Conservation (phyloP, 2,797 vertebrate species). For the Aldrovandia affinis region DNA sequence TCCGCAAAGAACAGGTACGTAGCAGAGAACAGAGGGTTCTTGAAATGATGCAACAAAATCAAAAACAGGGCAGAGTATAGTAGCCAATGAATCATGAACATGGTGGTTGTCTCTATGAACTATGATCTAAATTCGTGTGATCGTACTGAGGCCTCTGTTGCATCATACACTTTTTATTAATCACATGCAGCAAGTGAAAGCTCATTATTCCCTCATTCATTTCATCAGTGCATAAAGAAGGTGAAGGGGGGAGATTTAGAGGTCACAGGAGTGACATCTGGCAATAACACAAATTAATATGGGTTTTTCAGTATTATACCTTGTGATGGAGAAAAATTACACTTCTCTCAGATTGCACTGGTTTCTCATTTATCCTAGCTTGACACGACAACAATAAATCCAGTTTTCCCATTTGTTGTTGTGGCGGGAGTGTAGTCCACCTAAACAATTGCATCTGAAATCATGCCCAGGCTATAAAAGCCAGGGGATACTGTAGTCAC, state of each 20-base stretch:
- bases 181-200: neutral
- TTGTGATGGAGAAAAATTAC: neutral
- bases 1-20: neutral
- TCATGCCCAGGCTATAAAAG: neutral
- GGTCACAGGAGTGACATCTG: constrained; percentile 2
- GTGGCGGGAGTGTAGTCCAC: neutral
- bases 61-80: neutral
- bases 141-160: neutral
- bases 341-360: neutral
- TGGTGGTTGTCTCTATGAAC: neutral
- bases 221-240: neutral
- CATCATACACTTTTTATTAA: neutral
- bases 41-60: neutral
- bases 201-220: neutral
- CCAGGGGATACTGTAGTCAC: too few relatives aligned
- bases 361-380: constrained; percentile 8
- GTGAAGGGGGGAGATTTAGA: neutral
- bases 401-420: neutral
- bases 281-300: neutral
- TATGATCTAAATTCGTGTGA: neutral
- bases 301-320: neutral
- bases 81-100: neutral
- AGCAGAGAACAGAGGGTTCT: neutral
- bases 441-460: neutral
- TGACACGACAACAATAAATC: neutral